Percentiles rank a stretch among this genome's conserved stretches.
phyloP scores from a whole-genome alignment of 2,888 invertebrate species.

The Andrena marginata region DNA sequence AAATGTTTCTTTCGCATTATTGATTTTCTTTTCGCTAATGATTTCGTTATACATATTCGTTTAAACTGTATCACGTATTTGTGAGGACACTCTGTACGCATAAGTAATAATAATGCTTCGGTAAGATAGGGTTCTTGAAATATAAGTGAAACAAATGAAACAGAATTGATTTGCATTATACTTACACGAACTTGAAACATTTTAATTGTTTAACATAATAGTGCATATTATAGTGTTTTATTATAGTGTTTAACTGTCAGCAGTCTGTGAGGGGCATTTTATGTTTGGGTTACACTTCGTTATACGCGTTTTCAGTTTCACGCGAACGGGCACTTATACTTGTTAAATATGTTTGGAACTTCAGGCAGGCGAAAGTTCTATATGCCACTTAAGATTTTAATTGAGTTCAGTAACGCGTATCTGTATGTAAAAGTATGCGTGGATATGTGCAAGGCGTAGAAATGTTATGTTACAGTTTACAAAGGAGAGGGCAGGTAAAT shows the following conservation, averaged over 20 bases:
- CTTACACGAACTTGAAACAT: neutral
- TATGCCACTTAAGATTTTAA: conserved; percentile 31
- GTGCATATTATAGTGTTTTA: no score
- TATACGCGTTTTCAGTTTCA: neutral
- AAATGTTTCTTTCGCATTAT: no score
- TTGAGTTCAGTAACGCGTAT: conserved; percentile 25
- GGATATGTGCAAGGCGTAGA: neutral
- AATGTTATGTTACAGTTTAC: neutral
- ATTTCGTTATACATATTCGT: no score
- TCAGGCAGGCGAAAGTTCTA: conserved; percentile 27
- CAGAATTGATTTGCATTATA: neutral
- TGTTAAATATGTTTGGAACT: conserved; percentile 39
- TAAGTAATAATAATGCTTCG: neutral
- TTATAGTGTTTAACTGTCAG: neutral
- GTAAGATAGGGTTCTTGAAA: neutral
- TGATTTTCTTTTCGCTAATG: no score
- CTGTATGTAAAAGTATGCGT: neutral
- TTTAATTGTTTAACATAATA: neutral
- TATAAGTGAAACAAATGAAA: neutral
- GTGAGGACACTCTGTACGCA: no score
- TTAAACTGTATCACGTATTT: no score
- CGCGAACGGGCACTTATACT: neutral
- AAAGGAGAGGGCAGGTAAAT: no score
- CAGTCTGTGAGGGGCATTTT: conserved; percentile 9
- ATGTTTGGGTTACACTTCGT: neutral